Conservation (phyloP, 2,113 vertebrate species). For the Limnothrissa miodon region DNA sequence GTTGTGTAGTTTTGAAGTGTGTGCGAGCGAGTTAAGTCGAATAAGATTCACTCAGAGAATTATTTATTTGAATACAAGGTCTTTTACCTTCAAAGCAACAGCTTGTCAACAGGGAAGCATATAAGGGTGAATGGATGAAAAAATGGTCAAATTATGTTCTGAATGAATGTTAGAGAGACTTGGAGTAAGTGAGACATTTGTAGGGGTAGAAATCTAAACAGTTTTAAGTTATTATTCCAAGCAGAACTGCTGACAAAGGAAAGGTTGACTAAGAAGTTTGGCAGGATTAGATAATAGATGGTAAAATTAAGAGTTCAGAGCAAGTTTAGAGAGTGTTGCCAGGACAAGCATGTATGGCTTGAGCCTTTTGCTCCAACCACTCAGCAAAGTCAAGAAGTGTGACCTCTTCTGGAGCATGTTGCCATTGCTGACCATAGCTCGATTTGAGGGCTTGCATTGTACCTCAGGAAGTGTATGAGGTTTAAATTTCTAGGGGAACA, state of each 20-base stretch:
- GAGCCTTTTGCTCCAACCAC: too few relatives aligned
- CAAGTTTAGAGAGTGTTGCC: not conserved
- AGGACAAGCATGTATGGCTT: not conserved
- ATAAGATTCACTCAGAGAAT: slow-evolving; percentile 8
- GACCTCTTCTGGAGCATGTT: too few relatives aligned
- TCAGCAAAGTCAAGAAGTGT: too few relatives aligned
- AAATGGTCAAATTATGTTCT: not conserved
- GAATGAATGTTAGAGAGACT: not conserved
- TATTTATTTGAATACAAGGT: slow-evolving; percentile 26
- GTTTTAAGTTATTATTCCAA: not conserved
- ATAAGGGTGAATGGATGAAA: not conserved
- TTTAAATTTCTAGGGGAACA: too few relatives aligned
- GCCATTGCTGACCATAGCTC: too few relatives aligned
- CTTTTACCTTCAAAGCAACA: slow-evolving; percentile 28
- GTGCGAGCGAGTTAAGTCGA: not conserved
- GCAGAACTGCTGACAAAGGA: not conserved
- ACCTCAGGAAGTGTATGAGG: too few relatives aligned
- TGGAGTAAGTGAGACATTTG: not conserved
- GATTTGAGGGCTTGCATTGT: too few relatives aligned
- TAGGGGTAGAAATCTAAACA: too few relatives aligned
- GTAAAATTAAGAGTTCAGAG: too few relatives aligned
- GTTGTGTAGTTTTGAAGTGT: slow-evolving; percentile 6
- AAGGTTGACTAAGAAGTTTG: not conserved
- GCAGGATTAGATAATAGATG: not conserved
- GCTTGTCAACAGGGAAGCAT: slow-evolving; percentile 21